Evolutionary conservation across 2,113 vertebrate species (phyloP), one percentile per base, ranked within the genome.

Genomic region (Fregata magnificens): DNA sequence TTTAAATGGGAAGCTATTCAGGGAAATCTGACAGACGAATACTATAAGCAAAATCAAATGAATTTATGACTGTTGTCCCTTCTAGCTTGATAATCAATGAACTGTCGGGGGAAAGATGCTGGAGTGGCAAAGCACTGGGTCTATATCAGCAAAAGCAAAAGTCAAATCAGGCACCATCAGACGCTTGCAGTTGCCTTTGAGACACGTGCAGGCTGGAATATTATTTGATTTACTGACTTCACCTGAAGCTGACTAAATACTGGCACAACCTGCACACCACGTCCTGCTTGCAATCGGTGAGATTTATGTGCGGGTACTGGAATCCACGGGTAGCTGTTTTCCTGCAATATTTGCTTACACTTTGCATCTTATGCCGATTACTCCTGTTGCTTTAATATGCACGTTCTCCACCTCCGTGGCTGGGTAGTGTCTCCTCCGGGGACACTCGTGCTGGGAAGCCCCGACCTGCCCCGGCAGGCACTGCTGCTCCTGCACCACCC

Each of bases 51-150:
- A 93, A 79, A 90, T 85, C 79, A 88, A 85, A 88, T 69, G 73
- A 88, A 91, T 93, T 93, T 81, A 94, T 91, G 90, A 44, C 83
- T 82, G 82, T 91, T 93, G 93, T 85, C 93, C 78, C 78, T 83
- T 66, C 73, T 16, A 69, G 79, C 83, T n/a, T 44, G 63, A 22
- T 69, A 93, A 96, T 93, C 93, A 52, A 93, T 94, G 95, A 82
- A 58, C 52, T 52, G 84, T 71, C 20, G 10, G 61, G 58, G 38
- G 53, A 69, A 81, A 77, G 93, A 71, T 67, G 77, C 91, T 83
- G 61, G 93, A 80, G 47, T 31, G 47, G 81, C 72, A 74, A 71
- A 91, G 95, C 1, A 0, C 67, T 5, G 36, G 45, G 29, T 55
- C 36, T 76, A 3, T 11, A 32, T 70, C 82, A 86, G 86, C 81